Percentiles rank a stretch among this genome's conserved stretches.
These are phyloP conservation scores for Neoscelio sp. DNA, from an alignment of 2,888 invertebrate species.

Conservation along the genomic window DNA sequence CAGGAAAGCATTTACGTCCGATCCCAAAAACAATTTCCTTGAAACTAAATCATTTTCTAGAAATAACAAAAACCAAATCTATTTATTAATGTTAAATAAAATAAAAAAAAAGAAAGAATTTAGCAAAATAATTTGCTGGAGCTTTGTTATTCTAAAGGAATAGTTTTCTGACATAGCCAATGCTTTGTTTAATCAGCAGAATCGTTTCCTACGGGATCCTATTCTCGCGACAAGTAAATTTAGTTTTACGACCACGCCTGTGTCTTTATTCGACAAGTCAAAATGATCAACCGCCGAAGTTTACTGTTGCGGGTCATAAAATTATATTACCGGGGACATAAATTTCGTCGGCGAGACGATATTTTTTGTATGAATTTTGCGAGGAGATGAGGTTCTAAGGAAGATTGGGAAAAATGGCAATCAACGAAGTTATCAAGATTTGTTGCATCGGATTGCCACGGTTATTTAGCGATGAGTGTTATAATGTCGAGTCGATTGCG, in stretches of 20 bases:
- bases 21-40: no score
- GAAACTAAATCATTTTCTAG: no score
- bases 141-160: no score
- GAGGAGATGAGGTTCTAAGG: not conserved
- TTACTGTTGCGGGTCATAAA: constrained; percentile 37
- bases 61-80: not conserved
- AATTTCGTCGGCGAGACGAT: constrained; percentile 19
- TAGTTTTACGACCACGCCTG: constrained; percentile 22
- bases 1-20: constrained; percentile 1
- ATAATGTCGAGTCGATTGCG: constrained; percentile 4
- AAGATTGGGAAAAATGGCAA: constrained; percentile 21
- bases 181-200: constrained; percentile 10
- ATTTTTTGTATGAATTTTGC: constrained; percentile 22
- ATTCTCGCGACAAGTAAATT: constrained; percentile 24
- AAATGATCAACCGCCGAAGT: constrained; percentile 44
- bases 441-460: constrained; percentile 24
- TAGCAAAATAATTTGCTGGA: no score
- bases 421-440: constrained; percentile 14
- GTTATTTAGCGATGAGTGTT: constrained; percentile 17
- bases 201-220: constrained; percentile 3
- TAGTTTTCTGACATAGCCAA: no score
- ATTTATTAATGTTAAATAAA: not conserved
- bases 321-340: constrained; percentile 38
- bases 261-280: constrained; percentile 26
- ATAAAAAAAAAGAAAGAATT: no score